phyloP scores from a whole-genome alignment of 2,797 vertebrate species.

The Poecilia velifera region DNA sequence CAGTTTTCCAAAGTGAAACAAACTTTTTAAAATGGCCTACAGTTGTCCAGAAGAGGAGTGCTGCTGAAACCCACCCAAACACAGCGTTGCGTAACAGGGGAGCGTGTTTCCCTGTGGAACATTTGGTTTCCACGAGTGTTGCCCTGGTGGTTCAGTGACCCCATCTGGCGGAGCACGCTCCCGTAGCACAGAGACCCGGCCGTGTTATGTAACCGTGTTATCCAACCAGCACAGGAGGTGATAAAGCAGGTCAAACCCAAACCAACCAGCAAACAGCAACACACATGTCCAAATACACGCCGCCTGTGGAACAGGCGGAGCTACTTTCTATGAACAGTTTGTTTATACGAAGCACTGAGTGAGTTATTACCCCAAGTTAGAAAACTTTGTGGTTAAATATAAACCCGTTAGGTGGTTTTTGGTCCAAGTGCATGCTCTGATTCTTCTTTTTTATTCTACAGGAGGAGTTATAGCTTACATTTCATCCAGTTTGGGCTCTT shows the following conservation, averaged over 20 bases:
- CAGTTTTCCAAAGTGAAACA: neutral
- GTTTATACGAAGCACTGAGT: neutral
- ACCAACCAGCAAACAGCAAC: slow-evolving; percentile 19
- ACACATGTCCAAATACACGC: slow-evolving; percentile 2
- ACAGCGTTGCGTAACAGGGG: slow-evolving; percentile 20
- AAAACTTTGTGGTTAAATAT: neutral
- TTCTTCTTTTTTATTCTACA: slow-evolving; percentile 48
- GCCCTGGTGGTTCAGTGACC: slow-evolving; percentile 56
- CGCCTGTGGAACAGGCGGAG: slow-evolving; percentile 12
- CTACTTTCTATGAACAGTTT: slow-evolving; percentile 2
- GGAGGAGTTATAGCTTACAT: slow-evolving; percentile 97
- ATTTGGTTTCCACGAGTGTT: slow-evolving; percentile 9
- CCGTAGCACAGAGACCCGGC: slow-evolving; percentile 35
- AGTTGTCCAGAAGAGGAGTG: neutral
- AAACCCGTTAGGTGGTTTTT: neutral
- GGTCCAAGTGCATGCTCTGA: neutral
- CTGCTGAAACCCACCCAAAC: neutral
- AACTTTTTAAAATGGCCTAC: neutral
- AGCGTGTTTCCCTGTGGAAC: slow-evolving; percentile 7
- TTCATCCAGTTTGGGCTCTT: slow-evolving; percentile 90
- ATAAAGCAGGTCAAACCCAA: slow-evolving; percentile 62
- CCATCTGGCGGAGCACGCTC: slow-evolving; percentile 39
- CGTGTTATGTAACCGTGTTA: slow-evolving; percentile 71
- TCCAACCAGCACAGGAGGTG: slow-evolving; percentile 56
- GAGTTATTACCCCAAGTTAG: neutral